Evolutionary conservation across 2,797 vertebrate species (phyloP), one percentile per base, ranked within the genome.

Genomic region (Melanotaenia maccullochi): DNA sequence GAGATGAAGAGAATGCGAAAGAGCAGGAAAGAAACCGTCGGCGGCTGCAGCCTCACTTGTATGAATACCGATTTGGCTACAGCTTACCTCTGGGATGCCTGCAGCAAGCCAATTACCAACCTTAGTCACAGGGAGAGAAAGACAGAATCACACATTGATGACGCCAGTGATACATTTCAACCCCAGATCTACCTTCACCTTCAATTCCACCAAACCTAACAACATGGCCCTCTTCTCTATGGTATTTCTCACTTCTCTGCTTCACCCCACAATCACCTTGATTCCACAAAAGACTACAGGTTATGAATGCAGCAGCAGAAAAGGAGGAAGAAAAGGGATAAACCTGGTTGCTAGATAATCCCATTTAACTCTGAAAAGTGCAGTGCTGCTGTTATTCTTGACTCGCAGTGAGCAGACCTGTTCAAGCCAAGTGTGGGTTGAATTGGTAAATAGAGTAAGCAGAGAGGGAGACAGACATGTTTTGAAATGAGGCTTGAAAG

Each of bases 21-120:
- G 71, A 87, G 79, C 61, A 84, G 73, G 61, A 83, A 82, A 75
- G 76, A 84, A 83, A 85, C 72, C 79, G 84, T 82, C 67, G 62
- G 77, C 22, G 71, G 79, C 85, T 86, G 88, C 85, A 87, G 88
- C 81, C 74, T 82, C 57, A 85, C 85, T 86, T 75, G 30, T 77
- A 83, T 91, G 90, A 93, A 92, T 90, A 89, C 85, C 83, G 87
- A 91, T 91, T 85, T 79, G 89, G 85, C 89, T 89, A 35, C 77
- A 71, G 80, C 86, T 89, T 78, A 89, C 92, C 88, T 86, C 85
- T 90, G 92, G 92, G 91, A 92, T 22, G 82, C 85, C 82, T 73
- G 86, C 86, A 81, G 90, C 85, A 87, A 91, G 91, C 88, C 91
- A 93, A 93, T 93, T 92, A 91, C 88, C 52, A 47, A 78, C 85